Percentiles rank a stretch among this genome's conserved stretches.
These are phyloP conservation scores for Nyleta sp. DNA, from an alignment of 2,888 invertebrate genomes.

Conservation along the genomic window DNA sequence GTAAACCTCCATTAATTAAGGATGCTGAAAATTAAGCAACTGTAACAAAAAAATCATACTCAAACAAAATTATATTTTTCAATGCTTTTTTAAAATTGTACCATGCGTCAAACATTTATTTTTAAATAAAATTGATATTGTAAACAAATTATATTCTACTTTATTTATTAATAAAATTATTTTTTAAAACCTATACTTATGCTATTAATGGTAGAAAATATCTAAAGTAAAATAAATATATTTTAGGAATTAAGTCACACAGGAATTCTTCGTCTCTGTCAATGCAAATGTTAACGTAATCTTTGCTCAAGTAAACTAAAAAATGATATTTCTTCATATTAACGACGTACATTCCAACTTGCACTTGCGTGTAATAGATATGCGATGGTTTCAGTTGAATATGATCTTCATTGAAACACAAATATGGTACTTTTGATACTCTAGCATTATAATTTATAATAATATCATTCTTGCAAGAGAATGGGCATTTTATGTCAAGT, in stretches of 20 bases:
- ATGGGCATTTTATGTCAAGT: conserved; percentile 12
- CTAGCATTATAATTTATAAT: conserved; percentile 31
- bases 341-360: conserved; percentile 4
- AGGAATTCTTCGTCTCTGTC: conserved; percentile 4
- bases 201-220: conserved; percentile 4
- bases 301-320: neutral
- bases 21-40: too few species aligned
- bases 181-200: too few species aligned
- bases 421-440: neutral
- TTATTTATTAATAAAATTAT: too few species aligned
- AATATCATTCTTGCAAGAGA: conserved; percentile 30
- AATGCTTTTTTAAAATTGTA: too few species aligned
- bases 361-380: conserved; percentile 14
- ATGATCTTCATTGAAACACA: conserved; percentile 2
- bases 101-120: too few species aligned
- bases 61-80: too few species aligned
- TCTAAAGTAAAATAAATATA: conserved; percentile 6
- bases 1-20: neutral
- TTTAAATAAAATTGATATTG: too few species aligned
- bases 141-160: too few species aligned
- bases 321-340: conserved; percentile 8
- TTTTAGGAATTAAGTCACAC: conserved; percentile 1
- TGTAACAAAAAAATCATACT: neutral
- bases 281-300: neutral
- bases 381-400: conserved; percentile 6